Base-by-base conservation (phyloP, 2,797 vertebrate species). In the Fistularia tabacaria region DNA sequence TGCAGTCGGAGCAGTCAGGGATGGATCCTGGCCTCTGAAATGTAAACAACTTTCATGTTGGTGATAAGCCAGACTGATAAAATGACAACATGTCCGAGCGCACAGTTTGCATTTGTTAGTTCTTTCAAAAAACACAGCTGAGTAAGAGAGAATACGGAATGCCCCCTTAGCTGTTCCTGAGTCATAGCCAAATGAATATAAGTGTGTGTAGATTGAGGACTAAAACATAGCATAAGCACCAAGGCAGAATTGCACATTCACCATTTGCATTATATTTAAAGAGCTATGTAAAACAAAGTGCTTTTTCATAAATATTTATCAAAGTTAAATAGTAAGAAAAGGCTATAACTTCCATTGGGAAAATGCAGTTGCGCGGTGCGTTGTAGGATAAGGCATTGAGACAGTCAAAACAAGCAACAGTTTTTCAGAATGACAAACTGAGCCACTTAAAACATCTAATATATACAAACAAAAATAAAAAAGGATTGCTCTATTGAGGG, bases 31-130 rank as follows among this genome's bases (percentile, higher is more conserved):
- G 25, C 25, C 25, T 25, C 25, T 25, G 25, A 25, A 25, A 25
- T 25, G 25, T 3, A 45, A 72, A 62, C 47, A 54, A 14, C 62
- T 72, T 72, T 63, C 61, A 72, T 68, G 58, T 61, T 42, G 4
- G 51, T 1, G 54, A 66, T 74, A 53, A 51, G 43, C 43, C 52
- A 10, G 14, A 59, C 44, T 14, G 6, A 69, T 69, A 64, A 65
- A 69, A 53, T 48, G 36, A 44, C 53, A 51, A 44, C 53, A 51
- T 38, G 43, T 53, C 49, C 52, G 59, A 42, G 50, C 14, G 40
- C 51, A 14, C 14, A 7, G 12, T 39, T 48, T 46, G 3, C 13
- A 53, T 25, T 25, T 25, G 25, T 25, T 25, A 25, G 25, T 25
- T 25, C 25, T 25, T 5, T 25, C 25, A 25, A 25, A 25, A 25